Conservation (phyloP, 23 tunicate species). For the Trididemnum miniatum region DNA sequence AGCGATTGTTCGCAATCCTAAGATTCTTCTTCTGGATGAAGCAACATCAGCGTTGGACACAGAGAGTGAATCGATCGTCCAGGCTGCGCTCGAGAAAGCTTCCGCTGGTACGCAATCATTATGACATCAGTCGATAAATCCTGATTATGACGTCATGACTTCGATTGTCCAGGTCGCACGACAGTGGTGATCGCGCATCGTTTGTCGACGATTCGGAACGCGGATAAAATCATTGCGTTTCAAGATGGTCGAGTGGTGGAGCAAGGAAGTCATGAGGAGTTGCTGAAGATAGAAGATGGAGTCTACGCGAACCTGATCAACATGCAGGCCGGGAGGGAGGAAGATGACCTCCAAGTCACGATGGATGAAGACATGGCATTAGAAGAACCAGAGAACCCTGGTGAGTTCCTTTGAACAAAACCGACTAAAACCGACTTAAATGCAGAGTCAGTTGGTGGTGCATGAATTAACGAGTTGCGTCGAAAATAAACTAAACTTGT, state of each 20-base stretch:
- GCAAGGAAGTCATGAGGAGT: constrained; percentile 82
- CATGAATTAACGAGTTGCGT: no score
- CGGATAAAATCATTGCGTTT: constrained; percentile 93
- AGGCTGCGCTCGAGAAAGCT: constrained; percentile 93
- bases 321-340: constrained; percentile 81
- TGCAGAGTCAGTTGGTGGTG: no score
- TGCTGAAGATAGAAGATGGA: constrained; percentile 72
- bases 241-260: constrained; percentile 73
- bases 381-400: no score
- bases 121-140: no score
- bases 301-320: constrained; percentile 90
- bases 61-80: constrained; percentile 94
- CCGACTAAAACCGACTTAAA: no score
- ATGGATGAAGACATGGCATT: no score
- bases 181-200: constrained; percentile 97
- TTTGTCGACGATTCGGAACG: constrained; percentile 90
- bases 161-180: constrained; percentile 89
- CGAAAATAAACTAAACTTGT: no score
- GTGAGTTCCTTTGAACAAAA: no score
- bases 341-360: neutral
- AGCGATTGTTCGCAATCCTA: constrained; percentile 96
- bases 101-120: no score
- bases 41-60: constrained; percentile 99
- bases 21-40: constrained; percentile 92
- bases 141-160: no score